phyloP scores from a whole-genome alignment of 64 coral and sea anemone genomes.

The Stichodactyla helianthus region DNA sequence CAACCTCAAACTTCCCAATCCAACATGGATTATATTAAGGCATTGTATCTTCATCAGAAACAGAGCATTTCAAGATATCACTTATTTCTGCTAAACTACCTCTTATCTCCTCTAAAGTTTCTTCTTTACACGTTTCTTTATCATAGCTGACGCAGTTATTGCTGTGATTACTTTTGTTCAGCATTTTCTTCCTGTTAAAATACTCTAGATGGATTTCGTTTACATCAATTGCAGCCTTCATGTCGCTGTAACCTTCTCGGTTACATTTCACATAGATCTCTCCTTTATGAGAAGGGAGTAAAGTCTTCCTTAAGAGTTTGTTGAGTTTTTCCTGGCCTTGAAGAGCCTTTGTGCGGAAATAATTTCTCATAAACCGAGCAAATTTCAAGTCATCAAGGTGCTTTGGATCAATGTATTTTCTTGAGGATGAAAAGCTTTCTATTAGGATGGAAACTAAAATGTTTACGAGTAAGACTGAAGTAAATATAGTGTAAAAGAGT shows the following conservation, averaged over 20 bases:
- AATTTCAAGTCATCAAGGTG: background rate
- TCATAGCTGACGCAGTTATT: background rate
- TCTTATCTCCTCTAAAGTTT: background rate
- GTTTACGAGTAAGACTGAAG: background rate
- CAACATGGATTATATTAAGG: background rate
- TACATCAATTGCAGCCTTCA: background rate
- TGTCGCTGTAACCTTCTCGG: background rate
- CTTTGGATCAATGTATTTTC: background rate
- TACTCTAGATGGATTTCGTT: too few species aligned
- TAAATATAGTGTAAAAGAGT: background rate
- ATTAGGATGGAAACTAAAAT: background rate
- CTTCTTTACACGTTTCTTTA: background rate
- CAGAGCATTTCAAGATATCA: background rate
- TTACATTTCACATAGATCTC: background rate
- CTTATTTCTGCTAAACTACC: conserved; percentile 10
- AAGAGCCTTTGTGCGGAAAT: background rate
- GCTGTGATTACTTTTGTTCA: background rate
- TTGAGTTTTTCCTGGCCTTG: background rate
- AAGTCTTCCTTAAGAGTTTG: background rate
- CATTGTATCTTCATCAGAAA: background rate
- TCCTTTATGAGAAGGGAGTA: background rate
- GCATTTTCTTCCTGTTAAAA: background rate
- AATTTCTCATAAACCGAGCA: background rate
- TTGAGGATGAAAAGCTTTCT: background rate
- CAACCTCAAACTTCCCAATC: too few species aligned